A percentile compares a stretch with the other conserved stretches of the same genome.
Evolutionary conservation across 2,113 vertebrate species (phyloP).

Genomic region (Mus musculus): DNA sequence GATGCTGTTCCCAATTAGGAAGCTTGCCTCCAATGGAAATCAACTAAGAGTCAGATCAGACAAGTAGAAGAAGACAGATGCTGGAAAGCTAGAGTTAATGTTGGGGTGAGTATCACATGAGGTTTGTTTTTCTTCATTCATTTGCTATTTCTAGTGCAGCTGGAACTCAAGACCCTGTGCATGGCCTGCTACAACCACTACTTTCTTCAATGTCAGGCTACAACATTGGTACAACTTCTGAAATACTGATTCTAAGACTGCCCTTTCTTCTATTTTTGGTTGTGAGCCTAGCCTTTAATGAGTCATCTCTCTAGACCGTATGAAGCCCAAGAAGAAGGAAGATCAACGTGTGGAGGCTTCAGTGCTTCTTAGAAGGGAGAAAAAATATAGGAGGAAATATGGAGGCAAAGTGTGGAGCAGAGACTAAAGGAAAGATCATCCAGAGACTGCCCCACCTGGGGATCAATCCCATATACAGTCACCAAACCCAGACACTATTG

Average conservation of each 20-base stretch:
- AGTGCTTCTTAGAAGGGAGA: too few relatives aligned
- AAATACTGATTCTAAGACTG: not conserved
- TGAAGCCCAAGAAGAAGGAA: too few relatives aligned
- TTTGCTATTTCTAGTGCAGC: not conserved
- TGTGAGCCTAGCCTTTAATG: too few relatives aligned
- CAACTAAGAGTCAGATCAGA: not conserved
- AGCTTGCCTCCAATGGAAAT: not conserved
- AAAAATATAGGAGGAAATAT: too few relatives aligned
- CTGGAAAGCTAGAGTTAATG: not conserved
- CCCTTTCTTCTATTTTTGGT: not conserved
- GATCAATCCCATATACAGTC: too few relatives aligned
- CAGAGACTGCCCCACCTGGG: too few relatives aligned
- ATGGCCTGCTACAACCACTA: not conserved
- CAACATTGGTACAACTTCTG: not conserved
- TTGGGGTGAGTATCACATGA: not conserved
- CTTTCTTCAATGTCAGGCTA: not conserved
- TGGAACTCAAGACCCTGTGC: not conserved
- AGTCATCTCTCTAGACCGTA: too few relatives aligned
- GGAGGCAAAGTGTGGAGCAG: too few relatives aligned
- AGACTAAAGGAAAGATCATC: too few relatives aligned
- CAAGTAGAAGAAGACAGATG: not conserved
- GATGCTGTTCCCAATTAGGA: not conserved
- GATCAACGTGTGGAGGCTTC: too few relatives aligned
- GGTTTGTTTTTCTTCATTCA: not conserved
- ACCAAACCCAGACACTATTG: too few relatives aligned